These are phyloP conservation scores for Halcyon leucocephala DNA, from an alignment of 2,797 vertebrate genomes.

Conservation along the genomic window DNA sequence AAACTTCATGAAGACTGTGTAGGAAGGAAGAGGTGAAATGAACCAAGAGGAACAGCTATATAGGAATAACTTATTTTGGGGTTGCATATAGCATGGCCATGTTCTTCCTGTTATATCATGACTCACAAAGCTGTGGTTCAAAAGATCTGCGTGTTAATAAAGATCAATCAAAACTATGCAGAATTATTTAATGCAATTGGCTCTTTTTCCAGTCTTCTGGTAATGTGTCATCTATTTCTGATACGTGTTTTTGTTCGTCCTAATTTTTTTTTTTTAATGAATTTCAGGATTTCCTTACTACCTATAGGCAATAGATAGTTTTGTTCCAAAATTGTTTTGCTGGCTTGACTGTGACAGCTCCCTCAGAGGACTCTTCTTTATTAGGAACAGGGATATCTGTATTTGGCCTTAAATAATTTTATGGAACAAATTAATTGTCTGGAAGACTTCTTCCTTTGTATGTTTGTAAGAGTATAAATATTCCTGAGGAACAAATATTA, in stretches of 20 bases:
- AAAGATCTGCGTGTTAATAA: not conserved
- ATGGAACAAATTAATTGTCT: not conserved
- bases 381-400: not conserved
- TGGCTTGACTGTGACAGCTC: not conserved
- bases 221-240: not conserved
- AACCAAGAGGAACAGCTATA: not conserved
- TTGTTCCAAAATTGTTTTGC: not conserved
- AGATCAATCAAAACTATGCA: not conserved
- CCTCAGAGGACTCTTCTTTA: not conserved
- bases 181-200: not conserved
- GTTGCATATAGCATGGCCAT: not conserved
- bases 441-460: not conserved
- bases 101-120: not conserved
- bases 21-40: not conserved
- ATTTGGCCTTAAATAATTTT: not conserved
- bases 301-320: not conserved
- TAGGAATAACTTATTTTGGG: not conserved
- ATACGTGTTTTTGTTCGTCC: not conserved
- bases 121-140: not conserved
- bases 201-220: not conserved
- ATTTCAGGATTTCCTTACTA: not conserved
- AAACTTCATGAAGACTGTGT: not conserved
- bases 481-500: not conserved
- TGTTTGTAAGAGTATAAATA: not conserved
- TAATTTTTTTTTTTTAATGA: not conserved